Evolutionary conservation across 2,113 vertebrate species (phyloP).

Genomic region (Ceyx margarethae): DNA sequence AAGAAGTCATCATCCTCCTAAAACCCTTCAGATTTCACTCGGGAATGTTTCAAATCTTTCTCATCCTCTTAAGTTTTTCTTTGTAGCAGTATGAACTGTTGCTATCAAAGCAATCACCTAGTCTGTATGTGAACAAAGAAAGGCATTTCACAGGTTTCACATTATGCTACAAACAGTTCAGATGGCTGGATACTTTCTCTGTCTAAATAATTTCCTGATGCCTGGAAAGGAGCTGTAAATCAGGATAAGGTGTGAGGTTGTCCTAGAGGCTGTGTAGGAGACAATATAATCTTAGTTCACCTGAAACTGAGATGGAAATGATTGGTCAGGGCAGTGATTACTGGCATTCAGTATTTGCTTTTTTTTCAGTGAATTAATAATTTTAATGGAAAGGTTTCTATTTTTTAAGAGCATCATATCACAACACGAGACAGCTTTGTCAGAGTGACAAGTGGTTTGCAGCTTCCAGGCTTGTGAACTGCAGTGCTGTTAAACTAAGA

Average conservation of each 20-base stretch:
- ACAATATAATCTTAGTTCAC: neutral
- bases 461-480: neutral
- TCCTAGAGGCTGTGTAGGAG: neutral
- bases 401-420: neutral
- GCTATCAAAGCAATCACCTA: constrained; percentile 53
- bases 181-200: neutral
- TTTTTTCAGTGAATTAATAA: neutral
- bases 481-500: neutral
- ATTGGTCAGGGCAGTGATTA: neutral
- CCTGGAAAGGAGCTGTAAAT: neutral
- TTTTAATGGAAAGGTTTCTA: neutral
- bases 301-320: neutral
- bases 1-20: constrained; percentile 37
- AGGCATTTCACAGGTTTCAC: neutral
- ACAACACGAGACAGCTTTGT: neutral
- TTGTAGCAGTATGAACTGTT: constrained; percentile 37
- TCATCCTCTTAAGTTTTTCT: constrained; percentile 41
- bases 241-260: neutral
- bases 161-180: neutral
- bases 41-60: constrained; percentile 54
- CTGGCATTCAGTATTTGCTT: neutral
- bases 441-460: neutral
- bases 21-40: constrained; percentile 45
- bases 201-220: neutral
- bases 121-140: constrained; percentile 8